A percentile compares a stretch with the other conserved stretches of the same genome.
phyloP scores from a whole-genome alignment of 2,888 invertebrate species.

The Yponomeuta evonymella region DNA sequence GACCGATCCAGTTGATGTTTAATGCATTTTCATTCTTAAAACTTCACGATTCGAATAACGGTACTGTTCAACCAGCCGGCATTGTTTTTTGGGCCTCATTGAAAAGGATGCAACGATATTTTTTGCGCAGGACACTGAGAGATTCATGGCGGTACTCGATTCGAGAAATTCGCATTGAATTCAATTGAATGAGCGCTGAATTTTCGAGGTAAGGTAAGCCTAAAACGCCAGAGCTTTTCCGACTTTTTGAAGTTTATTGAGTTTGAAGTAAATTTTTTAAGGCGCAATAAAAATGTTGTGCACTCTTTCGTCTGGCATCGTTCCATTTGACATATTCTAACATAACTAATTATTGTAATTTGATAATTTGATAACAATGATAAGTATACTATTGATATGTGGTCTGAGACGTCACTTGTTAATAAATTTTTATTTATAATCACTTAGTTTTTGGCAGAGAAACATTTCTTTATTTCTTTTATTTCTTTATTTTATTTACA shows the following conservation, averaged over 20 bases:
- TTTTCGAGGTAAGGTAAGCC: conserved; percentile 28
- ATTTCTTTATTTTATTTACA: no score
- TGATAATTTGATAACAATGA: no score
- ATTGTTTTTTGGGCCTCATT: conserved; percentile 27
- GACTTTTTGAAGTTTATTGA: background rate
- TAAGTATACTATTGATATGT: no score
- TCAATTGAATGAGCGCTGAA: conserved; percentile 46
- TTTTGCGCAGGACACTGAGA: conserved; percentile 16
- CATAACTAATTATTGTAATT: no score
- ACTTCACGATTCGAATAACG: background rate
- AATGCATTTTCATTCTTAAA: conserved; percentile 21
- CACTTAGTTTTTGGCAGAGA: no score
- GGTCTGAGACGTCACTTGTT: no score
- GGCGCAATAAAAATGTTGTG: no score
- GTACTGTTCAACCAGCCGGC: background rate
- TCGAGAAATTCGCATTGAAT: conserved; percentile 39
- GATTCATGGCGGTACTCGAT: conserved; percentile 6
- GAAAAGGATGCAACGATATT: conserved; percentile 19
- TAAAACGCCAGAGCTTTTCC: conserved; percentile 18
- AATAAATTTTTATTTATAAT: no score
- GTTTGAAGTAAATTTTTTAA: no score
- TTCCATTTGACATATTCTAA: no score
- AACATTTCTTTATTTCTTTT: no score
- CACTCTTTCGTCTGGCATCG: no score
- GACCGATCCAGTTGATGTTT: conserved; percentile 9